Percentiles rank a stretch among this genome's conserved stretches.
phyloP scores from a whole-genome alignment of 2,113 vertebrate species.

The Boulengeromyrus knoepffleri region DNA sequence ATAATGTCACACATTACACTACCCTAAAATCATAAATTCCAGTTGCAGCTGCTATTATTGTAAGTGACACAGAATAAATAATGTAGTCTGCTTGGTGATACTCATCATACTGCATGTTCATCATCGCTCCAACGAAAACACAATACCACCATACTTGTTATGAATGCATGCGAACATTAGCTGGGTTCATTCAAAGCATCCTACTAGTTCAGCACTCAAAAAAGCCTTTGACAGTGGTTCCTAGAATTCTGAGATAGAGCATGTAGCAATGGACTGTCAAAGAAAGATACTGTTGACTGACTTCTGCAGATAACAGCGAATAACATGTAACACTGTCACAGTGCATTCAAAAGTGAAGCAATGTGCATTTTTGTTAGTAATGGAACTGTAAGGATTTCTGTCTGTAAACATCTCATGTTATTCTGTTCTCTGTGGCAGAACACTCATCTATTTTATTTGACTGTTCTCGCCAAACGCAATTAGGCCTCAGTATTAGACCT shows the following conservation, averaged over 20 bases:
- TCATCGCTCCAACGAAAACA: background rate
- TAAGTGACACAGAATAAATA: background rate
- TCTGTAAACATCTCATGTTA: background rate
- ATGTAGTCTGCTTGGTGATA: background rate
- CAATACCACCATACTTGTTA: background rate
- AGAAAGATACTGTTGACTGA: background rate
- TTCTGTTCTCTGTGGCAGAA: background rate
- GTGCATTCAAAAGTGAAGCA: background rate
- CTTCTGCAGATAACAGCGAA: background rate
- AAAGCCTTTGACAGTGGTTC: background rate
- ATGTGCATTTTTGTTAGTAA: background rate
- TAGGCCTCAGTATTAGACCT: background rate
- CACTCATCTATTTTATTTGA: background rate
- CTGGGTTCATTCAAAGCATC: background rate
- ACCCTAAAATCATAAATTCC: background rate
- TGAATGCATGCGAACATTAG: background rate
- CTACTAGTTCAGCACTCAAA: background rate
- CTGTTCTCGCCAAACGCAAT: background rate
- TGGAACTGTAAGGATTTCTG: background rate
- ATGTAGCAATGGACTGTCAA: background rate
- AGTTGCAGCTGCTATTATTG: background rate
- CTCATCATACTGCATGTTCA: background rate
- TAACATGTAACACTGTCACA: background rate
- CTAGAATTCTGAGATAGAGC: background rate
- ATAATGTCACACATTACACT: background rate